Conservation (phyloP, 2,113 vertebrate species). For the Anoura caudifer region DNA sequence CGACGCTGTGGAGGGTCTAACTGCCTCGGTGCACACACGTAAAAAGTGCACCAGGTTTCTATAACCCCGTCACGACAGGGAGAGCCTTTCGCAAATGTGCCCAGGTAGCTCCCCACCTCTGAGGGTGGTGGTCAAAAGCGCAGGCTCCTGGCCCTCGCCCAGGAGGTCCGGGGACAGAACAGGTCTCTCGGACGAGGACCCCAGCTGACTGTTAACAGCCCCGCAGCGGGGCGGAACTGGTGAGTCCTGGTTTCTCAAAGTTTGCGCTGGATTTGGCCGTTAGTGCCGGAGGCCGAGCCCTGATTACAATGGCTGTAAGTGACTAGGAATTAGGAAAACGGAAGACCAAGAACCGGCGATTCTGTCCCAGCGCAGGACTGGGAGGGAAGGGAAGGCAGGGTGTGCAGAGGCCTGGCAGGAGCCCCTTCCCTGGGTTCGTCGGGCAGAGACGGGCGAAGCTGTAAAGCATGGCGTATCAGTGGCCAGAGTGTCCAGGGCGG, state of each 20-base stretch:
- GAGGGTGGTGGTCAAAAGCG: neutral
- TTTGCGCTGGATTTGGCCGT: neutral
- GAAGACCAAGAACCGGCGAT: neutral
- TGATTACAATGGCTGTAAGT: neutral
- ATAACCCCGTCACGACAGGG: neutral
- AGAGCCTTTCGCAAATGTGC: neutral
- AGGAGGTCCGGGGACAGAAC: neutral
- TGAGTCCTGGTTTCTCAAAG: accelerated
- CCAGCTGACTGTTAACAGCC: neutral
- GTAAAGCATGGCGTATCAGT: accelerated
- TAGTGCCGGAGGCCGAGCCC: neutral
- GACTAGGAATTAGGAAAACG: neutral
- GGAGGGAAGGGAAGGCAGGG: neutral
- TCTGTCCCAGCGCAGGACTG: neutral
- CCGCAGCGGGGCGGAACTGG: neutral
- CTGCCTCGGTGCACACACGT: neutral
- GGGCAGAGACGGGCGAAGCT: neutral
- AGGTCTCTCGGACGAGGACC: neutral
- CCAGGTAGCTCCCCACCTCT: neutral
- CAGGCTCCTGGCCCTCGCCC: neutral
- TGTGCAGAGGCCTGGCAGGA: neutral
- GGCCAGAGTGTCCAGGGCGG: accelerated
- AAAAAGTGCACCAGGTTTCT: neutral
- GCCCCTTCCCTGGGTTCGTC: neutral
- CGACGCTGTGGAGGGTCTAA: neutral